Conservation (phyloP, 2,113 vertebrate species). For the Danionella cerebrum region DNA sequence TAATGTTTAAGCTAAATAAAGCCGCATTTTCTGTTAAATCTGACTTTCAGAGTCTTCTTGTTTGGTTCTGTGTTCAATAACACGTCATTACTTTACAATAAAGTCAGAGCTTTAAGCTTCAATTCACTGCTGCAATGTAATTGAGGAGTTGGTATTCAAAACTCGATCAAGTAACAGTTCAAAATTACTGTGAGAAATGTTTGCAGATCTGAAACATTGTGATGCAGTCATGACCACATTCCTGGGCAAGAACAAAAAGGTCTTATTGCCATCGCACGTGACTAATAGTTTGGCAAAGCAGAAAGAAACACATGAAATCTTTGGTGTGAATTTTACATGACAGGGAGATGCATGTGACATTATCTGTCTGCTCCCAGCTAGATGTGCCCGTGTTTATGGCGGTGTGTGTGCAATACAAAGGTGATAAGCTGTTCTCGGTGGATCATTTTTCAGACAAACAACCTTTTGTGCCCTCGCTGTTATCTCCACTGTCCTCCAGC, state of each 20-base stretch:
- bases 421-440: slow-evolving; percentile 38
- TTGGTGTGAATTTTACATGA: background rate
- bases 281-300: background rate
- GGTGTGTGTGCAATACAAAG: slow-evolving; percentile 13
- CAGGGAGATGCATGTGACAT: background rate
- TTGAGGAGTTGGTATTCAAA: too few relatives aligned
- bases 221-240: too few relatives aligned
- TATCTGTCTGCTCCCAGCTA: slow-evolving; percentile 6
- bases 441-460: slow-evolving; percentile 45
- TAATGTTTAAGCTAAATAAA: too few relatives aligned
- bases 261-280: background rate
- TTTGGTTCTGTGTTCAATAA: too few relatives aligned
- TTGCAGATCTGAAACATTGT: background rate
- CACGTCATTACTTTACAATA: too few relatives aligned
- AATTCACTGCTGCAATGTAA: too few relatives aligned
- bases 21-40: too few relatives aligned
- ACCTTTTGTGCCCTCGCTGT: slow-evolving; percentile 33
- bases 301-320: background rate
- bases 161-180: too few relatives aligned
- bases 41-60: too few relatives aligned
- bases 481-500: slow-evolving; percentile 30
- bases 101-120: too few relatives aligned
- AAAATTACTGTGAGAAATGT: too few relatives aligned
- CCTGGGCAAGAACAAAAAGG: background rate
- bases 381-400: background rate